Evolutionary conservation across 2,888 invertebrate species (phyloP), one percentile per base, ranked within the genome.

Genomic region (Chouioia cunea): DNA sequence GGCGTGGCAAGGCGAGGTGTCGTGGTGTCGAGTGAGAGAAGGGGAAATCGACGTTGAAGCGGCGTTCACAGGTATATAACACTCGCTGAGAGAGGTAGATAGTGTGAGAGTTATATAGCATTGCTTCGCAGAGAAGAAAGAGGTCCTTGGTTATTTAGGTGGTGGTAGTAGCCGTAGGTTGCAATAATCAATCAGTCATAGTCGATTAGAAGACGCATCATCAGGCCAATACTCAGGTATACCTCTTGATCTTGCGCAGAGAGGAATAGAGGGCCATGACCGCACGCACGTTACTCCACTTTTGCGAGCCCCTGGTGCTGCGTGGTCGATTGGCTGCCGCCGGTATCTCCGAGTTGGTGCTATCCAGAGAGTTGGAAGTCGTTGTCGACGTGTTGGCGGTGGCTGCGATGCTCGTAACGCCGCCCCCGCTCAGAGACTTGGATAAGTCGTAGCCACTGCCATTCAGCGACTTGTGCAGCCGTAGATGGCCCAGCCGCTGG

Each of bases 261-360:
- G 94, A 92, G 88, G 93, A 92, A 90, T 94, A 94, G 89, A 94
- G 93, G 83, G 94, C 93, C 93, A 94, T 93, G 85, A 94, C 94
- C 82, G 94, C 94, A 85, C 93, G 91, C 81, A 95, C 91, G 88
- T 93, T 94, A 87, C 92, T 91, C 94, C 94, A 95, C 86, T 93
- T 93, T 88, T 93, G 93, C 65, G 85, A 83, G 71, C 85, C 83
- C 75, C 83, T 79, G 69, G 83, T 81, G 72, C 78, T 82, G 77
- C 82, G 82, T 62, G 83, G 79, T 65, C 81, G 77, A 67, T 80
- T 79, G 44, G 79, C 78, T 23, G 77, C 75, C 82, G 79, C 78
- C 78, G 82, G 79, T 63, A 80, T 76, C 73, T 79, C 79, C 23
- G 66, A 47, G 10, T 73, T 74, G 46, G 79, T 78, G 79, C 79